A percentile compares a stretch with the other conserved stretches of the same genome.
Evolutionary conservation across 2,888 invertebrate genomes (phyloP).

Genomic region (Pollenia labialis): DNA sequence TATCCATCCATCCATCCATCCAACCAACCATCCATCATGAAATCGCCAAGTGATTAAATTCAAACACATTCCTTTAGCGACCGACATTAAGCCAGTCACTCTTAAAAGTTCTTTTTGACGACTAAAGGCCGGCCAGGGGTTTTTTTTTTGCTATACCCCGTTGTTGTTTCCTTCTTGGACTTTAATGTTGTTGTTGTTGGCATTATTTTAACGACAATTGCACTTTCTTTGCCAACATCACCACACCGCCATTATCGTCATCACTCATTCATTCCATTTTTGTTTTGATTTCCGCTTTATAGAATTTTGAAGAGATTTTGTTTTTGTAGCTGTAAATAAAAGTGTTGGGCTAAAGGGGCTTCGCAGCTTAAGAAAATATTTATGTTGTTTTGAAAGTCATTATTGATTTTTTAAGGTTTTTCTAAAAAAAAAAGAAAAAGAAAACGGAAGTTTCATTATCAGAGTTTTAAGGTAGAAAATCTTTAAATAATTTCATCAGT

Average conservation of each 20-base stretch:
- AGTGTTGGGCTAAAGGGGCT: slow-evolving; percentile 65
- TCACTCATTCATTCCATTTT: slow-evolving; percentile 59
- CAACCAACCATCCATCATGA: slow-evolving; percentile 48
- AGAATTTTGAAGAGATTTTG: slow-evolving; percentile 65
- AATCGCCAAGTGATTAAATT: slow-evolving; percentile 66
- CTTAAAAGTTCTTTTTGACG: slow-evolving; percentile 54
- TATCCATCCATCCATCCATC: background rate
- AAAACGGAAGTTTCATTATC: slow-evolving; percentile 26
- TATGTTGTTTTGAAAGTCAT: slow-evolving; percentile 60
- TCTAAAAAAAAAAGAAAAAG: background rate
- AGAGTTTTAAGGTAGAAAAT: slow-evolving; percentile 21
- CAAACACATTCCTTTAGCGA: slow-evolving; percentile 61
- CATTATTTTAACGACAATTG: slow-evolving; percentile 53
- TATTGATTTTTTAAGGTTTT: slow-evolving; percentile 49
- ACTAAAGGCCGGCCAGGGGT: slow-evolving; percentile 36
- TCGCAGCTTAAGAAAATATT: slow-evolving; percentile 68
- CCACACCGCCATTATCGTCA: slow-evolving; percentile 22
- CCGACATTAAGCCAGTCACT: slow-evolving; percentile 48
- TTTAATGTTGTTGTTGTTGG: slow-evolving; percentile 24
- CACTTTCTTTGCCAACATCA: slow-evolving; percentile 57
- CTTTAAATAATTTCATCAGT: background rate
- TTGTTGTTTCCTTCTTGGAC: slow-evolving; percentile 32
- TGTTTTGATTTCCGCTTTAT: slow-evolving; percentile 68
- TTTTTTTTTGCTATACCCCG: slow-evolving; percentile 23
- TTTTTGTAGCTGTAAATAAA: slow-evolving; percentile 53